Base-by-base conservation (phyloP, 2,797 vertebrate genomes). In the Alcedo atthis region DNA sequence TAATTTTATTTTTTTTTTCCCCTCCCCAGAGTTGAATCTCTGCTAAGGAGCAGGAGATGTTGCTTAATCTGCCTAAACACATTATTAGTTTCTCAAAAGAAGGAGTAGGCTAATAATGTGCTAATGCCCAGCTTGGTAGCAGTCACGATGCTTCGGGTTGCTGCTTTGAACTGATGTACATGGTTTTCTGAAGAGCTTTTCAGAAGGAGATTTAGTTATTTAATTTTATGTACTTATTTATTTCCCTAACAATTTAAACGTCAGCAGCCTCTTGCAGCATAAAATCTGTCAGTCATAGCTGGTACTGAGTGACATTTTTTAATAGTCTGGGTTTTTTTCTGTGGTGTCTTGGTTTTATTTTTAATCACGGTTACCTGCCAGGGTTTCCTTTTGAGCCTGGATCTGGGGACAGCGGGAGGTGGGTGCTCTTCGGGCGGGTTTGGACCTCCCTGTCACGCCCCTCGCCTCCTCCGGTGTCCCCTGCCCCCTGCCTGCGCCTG, bases 41-140 rank as follows among this genome's bases (percentile, higher is more conserved):
- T 87, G 86, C 92, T 71, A 19, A 90, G 94, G 92, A 94, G 93
- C 93, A 40, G 85, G 94, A 94, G 90, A 86, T 92, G 82, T 85
- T 95, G 87, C 92, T 92, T 94, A 70, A 87, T 96, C 96, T 92
- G 86, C 68, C 95, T 37, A 37, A 63, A 62, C 87, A 22, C 59
- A 32, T 81, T 90, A 81, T 96, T 95, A 89, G 84, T 68, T 92
- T 94, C 88, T 95, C 86, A 63, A 71, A 97, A 90, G 90, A 94
- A 97, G 94, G 91, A 96, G 91, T 85, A 73, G 90, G 79, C 76
- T 82, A 62, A 71, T 57, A 94, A 83, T 0, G 20, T 64, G 42
- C 55, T 64, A 79, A 81, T 94, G 95, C 91, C 93, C 92, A 46
- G 78, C 61, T 68, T 46, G 49, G 24, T 71, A 54, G 69, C 51